phyloP scores from a whole-genome alignment of 2,797 vertebrate genomes.

The Xenops minutus region DNA sequence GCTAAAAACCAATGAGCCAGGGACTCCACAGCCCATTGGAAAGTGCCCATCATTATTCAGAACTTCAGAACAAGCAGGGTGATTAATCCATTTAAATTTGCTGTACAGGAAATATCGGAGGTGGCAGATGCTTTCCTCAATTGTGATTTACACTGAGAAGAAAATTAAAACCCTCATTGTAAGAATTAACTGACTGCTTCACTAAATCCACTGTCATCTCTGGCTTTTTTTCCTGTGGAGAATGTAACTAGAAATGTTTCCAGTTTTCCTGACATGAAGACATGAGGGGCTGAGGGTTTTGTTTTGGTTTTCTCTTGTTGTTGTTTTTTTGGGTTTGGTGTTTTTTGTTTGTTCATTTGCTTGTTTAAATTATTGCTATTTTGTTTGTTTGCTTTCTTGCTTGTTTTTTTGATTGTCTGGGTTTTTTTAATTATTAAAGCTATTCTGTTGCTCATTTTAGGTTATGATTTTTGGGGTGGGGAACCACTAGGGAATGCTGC shows the following conservation, averaged over 20 bases:
- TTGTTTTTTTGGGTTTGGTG: background rate
- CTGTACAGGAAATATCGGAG: constrained; percentile 60
- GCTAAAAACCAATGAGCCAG: constrained; percentile 63
- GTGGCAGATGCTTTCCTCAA: constrained; percentile 65
- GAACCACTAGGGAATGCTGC: constrained; percentile 71
- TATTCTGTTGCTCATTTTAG: constrained; percentile 5
- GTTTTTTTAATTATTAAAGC: constrained; percentile 47
- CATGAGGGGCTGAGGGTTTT: background rate
- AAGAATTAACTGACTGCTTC: constrained; percentile 71
- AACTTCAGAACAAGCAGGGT: constrained; percentile 49
- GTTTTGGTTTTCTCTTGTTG: background rate
- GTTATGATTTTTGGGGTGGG: constrained; percentile 26
- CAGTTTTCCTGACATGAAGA: background rate
- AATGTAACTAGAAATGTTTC: background rate
- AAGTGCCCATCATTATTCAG: constrained; percentile 43
- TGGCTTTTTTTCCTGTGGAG: constrained; percentile 12
- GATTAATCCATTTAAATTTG: constrained; percentile 75
- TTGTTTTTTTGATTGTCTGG: background rate
- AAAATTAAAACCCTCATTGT: constrained; percentile 69
- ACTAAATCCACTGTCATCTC: constrained; percentile 68
- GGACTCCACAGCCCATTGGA: constrained; percentile 33
- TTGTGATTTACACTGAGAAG: constrained; percentile 66
- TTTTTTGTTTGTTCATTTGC: too few species aligned
- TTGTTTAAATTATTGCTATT: background rate
- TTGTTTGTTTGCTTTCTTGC: background rate